Evolutionary conservation across 1,140 invertebrate genomes (phyloP).

Genomic region (Acromyrmex heyeri): DNA sequence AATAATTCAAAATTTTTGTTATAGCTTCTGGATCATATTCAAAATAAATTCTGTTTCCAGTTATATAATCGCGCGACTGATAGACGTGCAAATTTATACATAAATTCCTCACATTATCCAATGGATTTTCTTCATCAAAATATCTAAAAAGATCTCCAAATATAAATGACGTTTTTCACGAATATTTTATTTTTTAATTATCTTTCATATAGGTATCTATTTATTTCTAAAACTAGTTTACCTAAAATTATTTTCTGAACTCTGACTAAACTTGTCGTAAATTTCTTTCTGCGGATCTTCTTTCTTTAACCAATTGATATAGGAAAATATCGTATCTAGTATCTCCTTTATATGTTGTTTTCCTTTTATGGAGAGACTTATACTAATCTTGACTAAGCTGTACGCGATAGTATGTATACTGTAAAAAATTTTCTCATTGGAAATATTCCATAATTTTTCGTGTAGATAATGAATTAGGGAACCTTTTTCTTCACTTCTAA

Average conservation of each 20-base stretch:
- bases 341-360: slow-evolving; percentile 90
- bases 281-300: slow-evolving; percentile 90
- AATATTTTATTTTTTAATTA: not conserved
- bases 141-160: slow-evolving; percentile 85
- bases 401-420: slow-evolving; percentile 85
- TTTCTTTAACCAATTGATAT: slow-evolving; percentile 90
- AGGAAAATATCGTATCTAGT: slow-evolving; percentile 91
- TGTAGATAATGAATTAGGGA: slow-evolving; percentile 94
- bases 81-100: slow-evolving; percentile 94
- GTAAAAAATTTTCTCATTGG: too few species aligned
- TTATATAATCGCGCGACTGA: slow-evolving; percentile 92
- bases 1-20: slow-evolving; percentile 87
- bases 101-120: slow-evolving; percentile 93
- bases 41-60: slow-evolving; percentile 91
- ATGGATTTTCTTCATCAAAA: slow-evolving; percentile 89
- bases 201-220: not conserved
- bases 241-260: slow-evolving; percentile 90
- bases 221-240: slow-evolving; percentile 33
- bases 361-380: slow-evolving; percentile 94
- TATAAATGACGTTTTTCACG: not conserved
- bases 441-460: slow-evolving; percentile 91
- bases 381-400: slow-evolving; percentile 91
- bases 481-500: slow-evolving; percentile 96
- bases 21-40: slow-evolving; percentile 94
- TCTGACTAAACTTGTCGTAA: slow-evolving; percentile 90